phyloP scores from a whole-genome alignment of 1,140 invertebrate genomes.

The Phocides pigmalion region DNA sequence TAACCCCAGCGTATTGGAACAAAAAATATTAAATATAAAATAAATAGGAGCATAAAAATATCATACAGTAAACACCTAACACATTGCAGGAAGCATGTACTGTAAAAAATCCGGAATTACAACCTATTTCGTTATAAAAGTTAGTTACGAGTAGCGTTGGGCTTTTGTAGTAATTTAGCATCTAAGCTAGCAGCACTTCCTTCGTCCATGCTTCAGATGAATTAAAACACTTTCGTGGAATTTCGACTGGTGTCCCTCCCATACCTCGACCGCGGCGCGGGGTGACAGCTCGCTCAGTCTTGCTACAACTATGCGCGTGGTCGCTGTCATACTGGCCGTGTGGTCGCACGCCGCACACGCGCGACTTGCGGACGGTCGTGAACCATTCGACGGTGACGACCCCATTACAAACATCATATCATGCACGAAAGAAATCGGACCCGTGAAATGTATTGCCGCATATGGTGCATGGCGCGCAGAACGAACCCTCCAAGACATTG shows the following conservation, averaged over 20 bases:
- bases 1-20: no score
- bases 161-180: constrained; percentile 26
- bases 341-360: constrained; percentile 50
- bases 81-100: constrained; percentile 3
- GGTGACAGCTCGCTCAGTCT: constrained; percentile 56
- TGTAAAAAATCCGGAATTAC: constrained; percentile 24
- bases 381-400: constrained; percentile 32
- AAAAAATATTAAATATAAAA: no score
- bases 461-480: constrained; percentile 70
- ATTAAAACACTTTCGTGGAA: constrained; percentile 8
- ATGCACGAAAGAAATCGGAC: constrained; percentile 61
- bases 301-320: constrained; percentile 70
- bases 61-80: neutral
- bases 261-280: constrained; percentile 42
- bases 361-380: constrained; percentile 31
- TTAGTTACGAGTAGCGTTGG: constrained; percentile 16
- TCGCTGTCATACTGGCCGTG: constrained; percentile 58
- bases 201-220: constrained; percentile 15
- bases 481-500: constrained; percentile 52
- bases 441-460: constrained; percentile 74
- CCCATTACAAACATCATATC: constrained; percentile 41
- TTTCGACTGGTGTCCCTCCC: constrained; percentile 45
- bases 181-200: constrained; percentile 28
- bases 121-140: constrained; percentile 25
- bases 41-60: no score